Evolutionary conservation across 2,113 vertebrate species (phyloP).

Genomic region (Sinocyclocheilus rhinocerous): DNA sequence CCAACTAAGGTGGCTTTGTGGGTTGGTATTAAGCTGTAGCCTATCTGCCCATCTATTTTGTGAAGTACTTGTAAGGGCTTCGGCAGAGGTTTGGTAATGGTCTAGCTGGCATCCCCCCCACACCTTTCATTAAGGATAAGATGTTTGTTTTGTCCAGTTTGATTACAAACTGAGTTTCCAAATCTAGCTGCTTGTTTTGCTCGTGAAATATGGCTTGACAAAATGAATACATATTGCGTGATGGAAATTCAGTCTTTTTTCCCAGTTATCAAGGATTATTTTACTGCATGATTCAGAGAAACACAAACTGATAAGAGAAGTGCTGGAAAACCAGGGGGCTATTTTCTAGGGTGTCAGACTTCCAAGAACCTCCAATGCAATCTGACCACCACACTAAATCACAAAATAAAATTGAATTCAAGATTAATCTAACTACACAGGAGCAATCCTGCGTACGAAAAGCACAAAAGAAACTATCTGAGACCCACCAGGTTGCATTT

Average conservation of each 20-base stretch:
- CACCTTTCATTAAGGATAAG: constrained; percentile 8
- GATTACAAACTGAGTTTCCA: background rate
- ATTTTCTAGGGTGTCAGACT: background rate
- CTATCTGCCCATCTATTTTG: background rate
- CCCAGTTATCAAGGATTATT: background rate
- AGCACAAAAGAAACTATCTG: background rate
- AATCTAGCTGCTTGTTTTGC: constrained; percentile 2
- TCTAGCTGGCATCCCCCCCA: background rate
- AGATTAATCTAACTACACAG: background rate
- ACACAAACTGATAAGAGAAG: background rate
- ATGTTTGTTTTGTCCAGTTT: constrained; percentile 25
- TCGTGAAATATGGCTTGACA: background rate
- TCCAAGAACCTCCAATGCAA: background rate
- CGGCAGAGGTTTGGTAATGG: background rate
- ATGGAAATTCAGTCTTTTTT: background rate
- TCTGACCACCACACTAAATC: background rate
- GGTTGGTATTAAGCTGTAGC: background rate
- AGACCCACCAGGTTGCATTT: background rate
- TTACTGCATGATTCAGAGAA: background rate
- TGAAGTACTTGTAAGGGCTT: constrained; percentile 6
- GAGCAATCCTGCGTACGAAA: background rate
- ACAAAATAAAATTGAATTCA: background rate
- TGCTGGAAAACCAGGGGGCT: background rate
- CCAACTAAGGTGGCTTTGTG: background rate
- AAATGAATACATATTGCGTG: background rate